Conservation (phyloP, 2,888 invertebrate species). For the Polietes domitor region DNA sequence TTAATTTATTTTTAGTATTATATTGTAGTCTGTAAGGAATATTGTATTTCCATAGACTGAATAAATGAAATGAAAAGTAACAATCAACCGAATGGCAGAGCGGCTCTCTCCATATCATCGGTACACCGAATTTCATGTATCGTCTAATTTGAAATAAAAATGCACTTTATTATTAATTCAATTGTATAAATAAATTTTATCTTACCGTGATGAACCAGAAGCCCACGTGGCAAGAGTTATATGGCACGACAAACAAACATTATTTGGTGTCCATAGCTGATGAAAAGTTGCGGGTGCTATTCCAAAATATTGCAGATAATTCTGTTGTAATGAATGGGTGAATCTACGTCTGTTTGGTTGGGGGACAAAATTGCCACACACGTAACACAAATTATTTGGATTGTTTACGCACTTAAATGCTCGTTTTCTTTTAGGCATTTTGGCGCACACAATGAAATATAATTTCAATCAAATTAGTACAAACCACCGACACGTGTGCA, state of each 20-base stretch:
- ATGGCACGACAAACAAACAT: background rate
- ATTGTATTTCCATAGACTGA: no score
- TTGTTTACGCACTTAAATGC: no score
- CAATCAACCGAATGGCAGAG: conserved; percentile 28
- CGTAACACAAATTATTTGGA: no score
- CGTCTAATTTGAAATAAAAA: conserved; percentile 20
- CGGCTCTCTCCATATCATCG: conserved; percentile 28
- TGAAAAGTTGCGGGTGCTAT: background rate
- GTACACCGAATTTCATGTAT: conserved; percentile 17
- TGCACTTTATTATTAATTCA: background rate
- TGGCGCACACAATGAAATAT: background rate
- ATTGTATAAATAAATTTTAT: background rate
- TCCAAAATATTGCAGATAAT: background rate
- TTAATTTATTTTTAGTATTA: no score
- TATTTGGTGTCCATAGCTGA: conserved; percentile 3
- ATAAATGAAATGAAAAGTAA: no score
- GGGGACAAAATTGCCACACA: no score
- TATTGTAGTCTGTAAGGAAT: no score
- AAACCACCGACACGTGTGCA: background rate
- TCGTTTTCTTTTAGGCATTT: conserved; percentile 5
- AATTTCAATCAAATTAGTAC: no score
- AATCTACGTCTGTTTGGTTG: conserved; percentile 4
- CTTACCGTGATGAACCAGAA: conserved; percentile 11
- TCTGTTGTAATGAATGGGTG: conserved; percentile 8
- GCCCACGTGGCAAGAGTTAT: conserved; percentile 3